A percentile compares a stretch with the other conserved stretches of the same genome.
phyloP scores from a whole-genome alignment of 2,888 invertebrate species.

The Tigriopus californicus region DNA sequence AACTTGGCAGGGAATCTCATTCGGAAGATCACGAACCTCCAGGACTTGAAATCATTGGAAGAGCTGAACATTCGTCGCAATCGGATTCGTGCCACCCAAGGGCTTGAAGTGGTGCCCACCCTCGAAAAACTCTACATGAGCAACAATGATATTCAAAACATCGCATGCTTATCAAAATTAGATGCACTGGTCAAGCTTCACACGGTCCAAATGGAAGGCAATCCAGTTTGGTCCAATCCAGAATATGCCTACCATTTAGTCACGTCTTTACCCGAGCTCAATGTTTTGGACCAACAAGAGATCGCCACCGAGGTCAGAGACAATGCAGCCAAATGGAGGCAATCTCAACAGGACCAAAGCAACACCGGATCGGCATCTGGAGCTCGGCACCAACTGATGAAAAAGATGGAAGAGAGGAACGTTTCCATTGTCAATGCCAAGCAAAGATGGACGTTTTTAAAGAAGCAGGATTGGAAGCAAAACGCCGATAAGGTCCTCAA shows the following conservation, averaged over 20 bases:
- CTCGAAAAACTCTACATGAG: slow-evolving; percentile 13
- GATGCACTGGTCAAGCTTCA: slow-evolving; percentile 11
- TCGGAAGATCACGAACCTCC: slow-evolving; percentile 49
- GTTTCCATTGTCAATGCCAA: slow-evolving; percentile 19
- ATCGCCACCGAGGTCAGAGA: slow-evolving; percentile 20
- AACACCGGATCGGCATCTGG: neutral
- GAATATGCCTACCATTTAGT: slow-evolving; percentile 45
- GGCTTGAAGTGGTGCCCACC: slow-evolving; percentile 8
- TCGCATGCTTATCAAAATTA: neutral
- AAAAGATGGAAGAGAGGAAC: slow-evolving; percentile 17
- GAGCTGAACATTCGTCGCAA: slow-evolving; percentile 31
- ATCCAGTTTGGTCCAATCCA: slow-evolving; percentile 14
- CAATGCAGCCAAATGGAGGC: slow-evolving; percentile 16
- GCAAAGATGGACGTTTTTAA: slow-evolving; percentile 18
- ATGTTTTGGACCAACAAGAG: slow-evolving; percentile 53
- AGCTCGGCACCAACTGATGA: slow-evolving; percentile 3
- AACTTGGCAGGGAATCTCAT: slow-evolving; percentile 85
- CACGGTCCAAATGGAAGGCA: slow-evolving; percentile 15
- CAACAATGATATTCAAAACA: slow-evolving; percentile 13
- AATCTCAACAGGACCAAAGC: neutral
- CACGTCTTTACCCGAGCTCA: slow-evolving; percentile 56
- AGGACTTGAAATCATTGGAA: slow-evolving; percentile 52
- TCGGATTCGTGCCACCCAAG: slow-evolving; percentile 1
- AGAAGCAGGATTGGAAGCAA: neutral
- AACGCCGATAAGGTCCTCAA: neutral